These are phyloP conservation scores for Argyresthia goedartella DNA, from an alignment of 2,888 invertebrate species.

Conservation along the genomic window DNA sequence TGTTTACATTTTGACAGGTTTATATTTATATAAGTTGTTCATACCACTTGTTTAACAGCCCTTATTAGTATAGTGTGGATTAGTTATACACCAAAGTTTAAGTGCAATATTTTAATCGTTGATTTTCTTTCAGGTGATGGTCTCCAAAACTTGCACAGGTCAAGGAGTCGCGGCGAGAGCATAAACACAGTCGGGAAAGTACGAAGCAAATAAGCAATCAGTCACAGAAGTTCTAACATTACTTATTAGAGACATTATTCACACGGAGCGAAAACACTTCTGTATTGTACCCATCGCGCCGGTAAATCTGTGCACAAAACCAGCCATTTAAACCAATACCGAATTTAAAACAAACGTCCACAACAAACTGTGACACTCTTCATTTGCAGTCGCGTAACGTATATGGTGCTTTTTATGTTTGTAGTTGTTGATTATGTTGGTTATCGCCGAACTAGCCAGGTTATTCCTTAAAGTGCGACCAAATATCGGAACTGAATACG, in stretches of 20 bases:
- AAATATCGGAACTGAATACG: no score
- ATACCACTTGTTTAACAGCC: no score
- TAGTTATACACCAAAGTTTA: no score
- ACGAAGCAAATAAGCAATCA: slow-evolving; percentile 48
- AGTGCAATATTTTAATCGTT: background rate
- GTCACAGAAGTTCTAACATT: slow-evolving; percentile 4
- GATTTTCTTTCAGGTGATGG: slow-evolving; percentile 67
- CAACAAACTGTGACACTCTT: slow-evolving; percentile 18
- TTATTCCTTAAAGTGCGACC: background rate
- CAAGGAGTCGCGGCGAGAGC: slow-evolving; percentile 86
- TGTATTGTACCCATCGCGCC: slow-evolving; percentile 6
- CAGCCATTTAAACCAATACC: slow-evolving; percentile 36
- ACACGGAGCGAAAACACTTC: slow-evolving; percentile 10
- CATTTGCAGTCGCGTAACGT: slow-evolving; percentile 48
- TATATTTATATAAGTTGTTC: no score
- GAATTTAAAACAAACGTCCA: slow-evolving; percentile 45
- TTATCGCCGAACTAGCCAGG: background rate
- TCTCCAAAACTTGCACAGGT: slow-evolving; percentile 78
- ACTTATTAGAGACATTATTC: background rate
- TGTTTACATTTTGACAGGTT: no score
- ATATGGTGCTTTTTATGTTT: slow-evolving; percentile 52
- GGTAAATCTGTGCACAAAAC: slow-evolving; percentile 9
- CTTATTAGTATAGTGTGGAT: no score
- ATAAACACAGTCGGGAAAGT: slow-evolving; percentile 77
- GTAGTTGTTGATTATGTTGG: slow-evolving; percentile 23